These are phyloP conservation scores for Onychostruthus taczanowskii DNA, from an alignment of 2,113 vertebrate species.

Conservation along the genomic window DNA sequence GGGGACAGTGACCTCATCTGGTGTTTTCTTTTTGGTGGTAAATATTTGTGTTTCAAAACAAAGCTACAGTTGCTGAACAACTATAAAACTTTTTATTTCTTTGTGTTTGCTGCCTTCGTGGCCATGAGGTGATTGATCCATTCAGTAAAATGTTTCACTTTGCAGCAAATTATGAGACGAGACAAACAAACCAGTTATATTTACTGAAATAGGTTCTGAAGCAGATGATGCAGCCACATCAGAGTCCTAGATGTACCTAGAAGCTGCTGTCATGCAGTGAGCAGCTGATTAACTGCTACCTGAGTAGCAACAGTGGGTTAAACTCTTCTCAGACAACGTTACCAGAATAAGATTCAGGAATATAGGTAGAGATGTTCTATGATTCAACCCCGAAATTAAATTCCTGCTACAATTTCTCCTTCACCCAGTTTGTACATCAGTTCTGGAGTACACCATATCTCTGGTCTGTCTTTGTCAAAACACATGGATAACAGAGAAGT, in stretches of 20 bases:
- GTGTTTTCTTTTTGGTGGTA: background rate
- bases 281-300: background rate
- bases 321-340: background rate
- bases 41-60: background rate
- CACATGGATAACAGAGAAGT: fast-evolving
- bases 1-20: background rate
- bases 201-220: background rate
- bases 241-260: background rate
- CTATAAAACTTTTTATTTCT: background rate
- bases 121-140: background rate
- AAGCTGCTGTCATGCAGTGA: background rate
- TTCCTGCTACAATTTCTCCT: background rate
- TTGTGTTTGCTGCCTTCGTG: background rate
- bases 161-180: background rate
- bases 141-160: background rate
- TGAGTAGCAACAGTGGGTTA: background rate
- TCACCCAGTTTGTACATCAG: background rate
- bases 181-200: background rate
- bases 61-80: background rate
- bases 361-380: background rate
- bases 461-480: background rate
- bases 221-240: background rate
- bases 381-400: background rate
- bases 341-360: background rate
- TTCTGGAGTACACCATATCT: background rate